Evolutionary conservation across 2,113 vertebrate genomes (phyloP), one percentile per base, ranked within the genome.

Genomic region (Silurus meridionalis): DNA sequence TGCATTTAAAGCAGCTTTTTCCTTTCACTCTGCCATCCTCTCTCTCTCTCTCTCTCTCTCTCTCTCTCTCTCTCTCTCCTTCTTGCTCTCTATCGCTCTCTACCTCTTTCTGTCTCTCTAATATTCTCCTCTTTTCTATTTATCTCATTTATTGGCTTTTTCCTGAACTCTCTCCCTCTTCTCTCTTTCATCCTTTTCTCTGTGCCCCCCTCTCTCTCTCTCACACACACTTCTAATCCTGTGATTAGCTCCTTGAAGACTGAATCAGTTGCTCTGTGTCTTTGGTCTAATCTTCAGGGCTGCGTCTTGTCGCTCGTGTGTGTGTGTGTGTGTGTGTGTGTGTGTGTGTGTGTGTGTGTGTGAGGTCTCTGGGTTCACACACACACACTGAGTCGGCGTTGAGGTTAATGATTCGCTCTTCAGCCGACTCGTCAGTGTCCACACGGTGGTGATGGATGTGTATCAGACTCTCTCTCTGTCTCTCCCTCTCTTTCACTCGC

Each of bases 1-100:
- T 95, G 95, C 94, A 95, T 95, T 95, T 95, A 94, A 95, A 95
- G 91, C 93, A 93, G 90, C 91, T 87, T 63, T 88, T 91, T 88
- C 91, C 87, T 90, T 86, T 91, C 74, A 61, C 66, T 82, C 61
- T 63, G 28, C 15, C 79, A 48, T 37, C 57, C 75, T 58, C 82
- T 37, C 85, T 55, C 28, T 78, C 83, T 71, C 83, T 64, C 86
- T 63, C 86, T 52, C 89, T 63, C 50, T 77, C 55, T 50, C 71
- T 80, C 52, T 82, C 69, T 82, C 72, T 71, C 85, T 52, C 64
- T 66, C 83, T 72, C 80, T 69, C 77, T 61, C 72, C 74, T 83
- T 37, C 28, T 25, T 67, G 79, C 77, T 28, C 81, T 55, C 80
- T 78, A 63, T 80, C 52, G 37, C 81, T 67, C 77, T 50, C 83